Percentiles rank a stretch among this genome's conserved stretches.
These are phyloP conservation scores for Dryoscopus gambensis DNA, from an alignment of 2,113 vertebrate species.

Conservation along the genomic window DNA sequence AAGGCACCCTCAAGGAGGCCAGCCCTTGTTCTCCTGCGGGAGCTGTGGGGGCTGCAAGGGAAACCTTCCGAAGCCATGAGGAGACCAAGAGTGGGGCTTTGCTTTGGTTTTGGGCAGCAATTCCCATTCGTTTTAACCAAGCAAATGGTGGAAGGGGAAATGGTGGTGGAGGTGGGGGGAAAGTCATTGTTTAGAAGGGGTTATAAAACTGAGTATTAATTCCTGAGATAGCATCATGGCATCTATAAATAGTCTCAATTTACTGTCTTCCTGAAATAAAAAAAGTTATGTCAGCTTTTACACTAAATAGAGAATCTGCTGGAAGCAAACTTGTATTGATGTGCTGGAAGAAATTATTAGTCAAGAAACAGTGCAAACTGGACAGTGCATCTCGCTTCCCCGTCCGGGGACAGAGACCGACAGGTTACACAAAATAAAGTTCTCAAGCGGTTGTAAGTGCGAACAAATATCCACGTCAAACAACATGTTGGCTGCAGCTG, in stretches of 20 bases:
- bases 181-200: not conserved
- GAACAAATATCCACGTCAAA: constrained; percentile 67
- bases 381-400: constrained; percentile 70
- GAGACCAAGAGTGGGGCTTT: not conserved
- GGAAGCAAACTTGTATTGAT: constrained; percentile 10
- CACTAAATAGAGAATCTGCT: constrained; percentile 37
- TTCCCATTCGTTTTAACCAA: not conserved
- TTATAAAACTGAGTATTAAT: not conserved
- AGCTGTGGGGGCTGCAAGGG: constrained; percentile 1
- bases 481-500: constrained; percentile 65
- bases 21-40: not conserved
- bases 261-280: constrained; percentile 62
- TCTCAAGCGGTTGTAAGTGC: constrained; percentile 69
- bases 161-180: not conserved
- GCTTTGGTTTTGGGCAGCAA: not conserved
- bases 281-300: constrained; percentile 23
- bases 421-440: constrained; percentile 59
- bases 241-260: constrained; percentile 30
- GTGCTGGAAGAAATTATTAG: constrained; percentile 54
- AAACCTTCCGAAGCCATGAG: not conserved
- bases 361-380: constrained; percentile 22
- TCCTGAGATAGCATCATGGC: constrained; percentile 23
- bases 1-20: not conserved
- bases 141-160: not conserved
- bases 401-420: constrained; percentile 65